Evolutionary conservation across 2,888 invertebrate species (phyloP).

Genomic region (Ormyrus labotus): DNA sequence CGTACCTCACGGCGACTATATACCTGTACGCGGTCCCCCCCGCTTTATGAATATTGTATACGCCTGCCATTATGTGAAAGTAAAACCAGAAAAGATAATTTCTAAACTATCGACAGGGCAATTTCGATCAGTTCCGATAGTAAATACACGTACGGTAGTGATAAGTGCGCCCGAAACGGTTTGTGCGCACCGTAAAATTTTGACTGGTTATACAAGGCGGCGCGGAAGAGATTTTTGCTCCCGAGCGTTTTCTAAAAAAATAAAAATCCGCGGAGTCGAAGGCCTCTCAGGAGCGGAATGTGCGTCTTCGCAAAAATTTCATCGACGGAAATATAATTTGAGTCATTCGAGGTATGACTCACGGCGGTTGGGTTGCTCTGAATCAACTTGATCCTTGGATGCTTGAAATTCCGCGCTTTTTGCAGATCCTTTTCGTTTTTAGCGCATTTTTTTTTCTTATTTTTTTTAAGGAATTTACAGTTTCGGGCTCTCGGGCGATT

Average conservation of each 20-base stretch:
- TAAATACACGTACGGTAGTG: no score
- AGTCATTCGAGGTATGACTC: constrained; percentile 37
- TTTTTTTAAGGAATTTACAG: background rate
- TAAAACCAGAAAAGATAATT: background rate
- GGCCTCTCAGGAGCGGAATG: background rate
- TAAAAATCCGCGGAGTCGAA: no score
- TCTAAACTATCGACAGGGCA: no score
- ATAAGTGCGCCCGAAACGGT: no score
- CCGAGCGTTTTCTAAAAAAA: no score
- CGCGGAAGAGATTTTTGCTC: no score
- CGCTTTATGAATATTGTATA: constrained; percentile 1
- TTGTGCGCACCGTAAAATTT: no score
- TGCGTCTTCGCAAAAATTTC: constrained; percentile 34
- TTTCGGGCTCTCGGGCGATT: no score
- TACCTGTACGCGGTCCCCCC: no score
- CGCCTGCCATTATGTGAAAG: constrained; percentile 8
- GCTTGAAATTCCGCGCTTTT: constrained; percentile 9
- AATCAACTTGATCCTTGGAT: constrained; percentile 36
- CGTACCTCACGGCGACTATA: no score
- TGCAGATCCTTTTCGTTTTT: background rate
- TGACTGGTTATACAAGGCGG: no score
- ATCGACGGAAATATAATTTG: constrained; percentile 48
- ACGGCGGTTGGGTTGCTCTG: constrained; percentile 3
- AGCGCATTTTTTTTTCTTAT: background rate
- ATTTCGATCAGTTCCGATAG: no score